phyloP scores from a whole-genome alignment of 2,797 vertebrate genomes.

The Aulostomus chinensis region DNA sequence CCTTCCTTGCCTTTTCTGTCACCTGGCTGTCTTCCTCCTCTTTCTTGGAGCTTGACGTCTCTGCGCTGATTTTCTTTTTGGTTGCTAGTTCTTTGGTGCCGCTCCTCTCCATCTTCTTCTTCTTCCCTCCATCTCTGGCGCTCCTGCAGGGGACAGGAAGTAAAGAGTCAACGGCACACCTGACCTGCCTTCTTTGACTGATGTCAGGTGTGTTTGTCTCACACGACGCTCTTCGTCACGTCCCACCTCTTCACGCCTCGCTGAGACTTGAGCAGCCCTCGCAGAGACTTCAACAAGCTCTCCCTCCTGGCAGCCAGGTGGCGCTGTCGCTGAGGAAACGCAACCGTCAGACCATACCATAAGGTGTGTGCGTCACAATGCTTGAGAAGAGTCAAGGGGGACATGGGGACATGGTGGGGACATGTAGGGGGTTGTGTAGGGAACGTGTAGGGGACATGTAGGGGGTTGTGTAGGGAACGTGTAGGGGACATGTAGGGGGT shows the following conservation, averaged over 20 bases:
- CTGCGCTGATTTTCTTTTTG: background rate
- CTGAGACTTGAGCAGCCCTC: conserved; percentile 64
- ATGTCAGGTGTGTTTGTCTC: conserved; percentile 1
- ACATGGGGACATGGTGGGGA: no score
- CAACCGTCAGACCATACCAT: background rate
- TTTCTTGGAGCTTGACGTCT: background rate
- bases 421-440: no score
- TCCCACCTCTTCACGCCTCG: conserved; percentile 38
- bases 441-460: no score
- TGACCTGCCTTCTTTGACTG: no score
- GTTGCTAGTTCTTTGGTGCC: no score
- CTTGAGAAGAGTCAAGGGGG: no score
- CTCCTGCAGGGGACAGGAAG: no score
- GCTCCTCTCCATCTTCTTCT: background rate
- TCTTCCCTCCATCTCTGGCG: conserved; percentile 5
- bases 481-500: no score
- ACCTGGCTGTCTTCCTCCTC: background rate
- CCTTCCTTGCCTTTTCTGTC: background rate
- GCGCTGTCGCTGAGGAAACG: conserved; percentile 40
- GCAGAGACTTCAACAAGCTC: conserved; percentile 69
- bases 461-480: no score
- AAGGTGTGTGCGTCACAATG: background rate
- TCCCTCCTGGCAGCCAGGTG: conserved; percentile 60
- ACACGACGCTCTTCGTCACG: conserved; percentile 15
- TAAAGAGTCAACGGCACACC: no score